Conservation (phyloP, 1,140 invertebrate species). For the Thalassaphorura encarpata region DNA sequence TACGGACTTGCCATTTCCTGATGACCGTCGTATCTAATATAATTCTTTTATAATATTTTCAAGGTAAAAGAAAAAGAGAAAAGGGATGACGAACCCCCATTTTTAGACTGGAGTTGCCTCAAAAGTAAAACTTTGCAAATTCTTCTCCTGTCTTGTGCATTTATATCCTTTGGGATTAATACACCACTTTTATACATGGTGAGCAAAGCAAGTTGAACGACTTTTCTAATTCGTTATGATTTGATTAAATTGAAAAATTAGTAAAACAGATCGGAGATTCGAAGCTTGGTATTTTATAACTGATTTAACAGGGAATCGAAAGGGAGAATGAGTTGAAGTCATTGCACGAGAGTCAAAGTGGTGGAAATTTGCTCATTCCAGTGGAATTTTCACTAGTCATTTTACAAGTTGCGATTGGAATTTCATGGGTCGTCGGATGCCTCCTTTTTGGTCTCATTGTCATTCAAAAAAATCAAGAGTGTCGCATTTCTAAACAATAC, state of each 20-base stretch:
- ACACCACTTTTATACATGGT: conserved; percentile 77
- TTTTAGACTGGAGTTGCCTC: conserved; percentile 74
- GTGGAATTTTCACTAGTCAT: conserved; percentile 54
- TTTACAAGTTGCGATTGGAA: conserved; percentile 65
- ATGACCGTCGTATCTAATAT: not conserved
- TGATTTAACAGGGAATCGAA: conserved; percentile 1
- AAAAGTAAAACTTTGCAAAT: conserved; percentile 73
- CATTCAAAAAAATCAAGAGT: conserved; percentile 69
- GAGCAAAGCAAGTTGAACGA: conserved; percentile 33
- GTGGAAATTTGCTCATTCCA: not conserved
- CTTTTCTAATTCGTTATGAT: not conserved
- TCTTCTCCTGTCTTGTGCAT: conserved; percentile 64
- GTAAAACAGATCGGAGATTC: no score
- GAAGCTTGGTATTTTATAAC: not conserved
- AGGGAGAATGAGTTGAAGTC: not conserved
- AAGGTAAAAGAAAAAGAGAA: conserved; percentile 34
- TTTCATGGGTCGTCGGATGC: conserved; percentile 72
- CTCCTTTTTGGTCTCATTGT: conserved; percentile 68
- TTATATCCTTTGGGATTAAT: conserved; percentile 69
- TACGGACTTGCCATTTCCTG: not conserved
- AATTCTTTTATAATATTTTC: not conserved
- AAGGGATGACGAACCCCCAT: conserved; percentile 62
- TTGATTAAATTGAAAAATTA: not conserved
- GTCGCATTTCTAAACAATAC: conserved; percentile 73
- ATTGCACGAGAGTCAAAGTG: not conserved